phyloP scores from a whole-genome alignment of 92 coral and sea anemone genomes.

The Ricordea florida region DNA sequence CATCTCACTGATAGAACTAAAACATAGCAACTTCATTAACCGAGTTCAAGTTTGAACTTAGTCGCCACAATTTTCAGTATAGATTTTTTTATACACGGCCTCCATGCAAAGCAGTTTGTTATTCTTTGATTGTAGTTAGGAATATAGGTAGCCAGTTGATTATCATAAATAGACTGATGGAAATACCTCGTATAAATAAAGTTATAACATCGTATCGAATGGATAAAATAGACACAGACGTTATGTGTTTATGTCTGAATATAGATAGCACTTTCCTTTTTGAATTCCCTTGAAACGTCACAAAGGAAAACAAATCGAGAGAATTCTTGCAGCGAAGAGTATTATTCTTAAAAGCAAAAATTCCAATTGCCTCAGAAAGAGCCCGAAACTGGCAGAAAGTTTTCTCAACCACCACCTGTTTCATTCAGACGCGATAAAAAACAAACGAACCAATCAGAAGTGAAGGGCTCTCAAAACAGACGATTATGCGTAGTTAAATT shows the following conservation, averaged over 20 bases:
- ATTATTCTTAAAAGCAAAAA: too few species aligned
- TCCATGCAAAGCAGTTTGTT: conserved; percentile 1
- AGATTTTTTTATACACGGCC: too few species aligned
- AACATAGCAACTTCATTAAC: conserved; percentile 17
- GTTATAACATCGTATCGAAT: conserved; percentile 1
- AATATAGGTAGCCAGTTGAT: conserved; percentile 18
- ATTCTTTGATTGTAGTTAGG: neutral
- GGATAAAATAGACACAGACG: conserved; percentile 12
- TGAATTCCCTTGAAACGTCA: neutral
- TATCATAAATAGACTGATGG: conserved; percentile 16
- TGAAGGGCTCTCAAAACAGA: conserved; percentile 21
- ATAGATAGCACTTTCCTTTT: conserved; percentile 1
- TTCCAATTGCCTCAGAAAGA: conserved; percentile 12
- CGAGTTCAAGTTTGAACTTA: conserved; percentile 6
- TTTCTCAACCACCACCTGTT: conserved; percentile 14
- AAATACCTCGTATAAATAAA: conserved; percentile 1
- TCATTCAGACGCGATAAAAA: conserved; percentile 8
- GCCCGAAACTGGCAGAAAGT: conserved; percentile 6
- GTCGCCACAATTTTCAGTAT: conserved; percentile 18
- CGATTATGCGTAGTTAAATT: conserved; percentile 3
- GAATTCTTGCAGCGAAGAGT: too few species aligned
- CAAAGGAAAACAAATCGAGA: too few species aligned
- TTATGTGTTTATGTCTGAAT: neutral
- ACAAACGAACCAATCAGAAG: neutral
- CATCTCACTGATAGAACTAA: neutral